phyloP scores from a whole-genome alignment of 2,113 vertebrate species.

The Phoxinus phoxinus region DNA sequence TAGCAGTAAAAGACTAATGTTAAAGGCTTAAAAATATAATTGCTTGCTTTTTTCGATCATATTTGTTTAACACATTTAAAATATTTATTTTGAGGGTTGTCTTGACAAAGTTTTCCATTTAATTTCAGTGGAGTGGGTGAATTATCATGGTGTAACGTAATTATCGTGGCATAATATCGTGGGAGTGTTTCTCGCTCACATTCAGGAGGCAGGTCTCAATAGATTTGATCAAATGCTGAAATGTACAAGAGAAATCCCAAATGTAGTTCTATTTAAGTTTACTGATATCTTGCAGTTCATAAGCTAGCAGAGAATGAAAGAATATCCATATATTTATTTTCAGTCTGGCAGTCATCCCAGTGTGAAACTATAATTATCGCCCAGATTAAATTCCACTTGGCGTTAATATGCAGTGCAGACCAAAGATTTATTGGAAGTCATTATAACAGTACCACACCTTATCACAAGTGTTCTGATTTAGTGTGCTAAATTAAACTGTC shows the following conservation, averaged over 20 bases:
- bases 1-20: not conserved
- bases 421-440: constrained; percentile 55
- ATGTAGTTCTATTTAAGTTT: not conserved
- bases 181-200: not conserved
- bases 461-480: constrained; percentile 51
- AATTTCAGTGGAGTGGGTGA: not conserved
- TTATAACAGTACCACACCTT: constrained; percentile 45
- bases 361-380: constrained; percentile 46
- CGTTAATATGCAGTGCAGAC: constrained; percentile 53
- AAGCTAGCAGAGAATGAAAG: not conserved
- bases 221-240: not conserved
- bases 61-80: not conserved
- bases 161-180: not conserved
- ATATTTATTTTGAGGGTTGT: not conserved
- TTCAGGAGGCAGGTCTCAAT: not conserved
- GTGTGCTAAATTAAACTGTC: constrained; percentile 40
- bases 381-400: constrained; percentile 51
- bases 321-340: constrained; percentile 53
- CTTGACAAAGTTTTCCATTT: not conserved
- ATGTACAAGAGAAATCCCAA: not conserved
- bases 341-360: constrained; percentile 59
- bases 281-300: not conserved
- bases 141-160: not conserved
- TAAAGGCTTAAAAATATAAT: not conserved
- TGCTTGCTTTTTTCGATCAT: not conserved